These are phyloP conservation scores for Sinohyriopsis cumingii DNA, from an alignment of 2,888 invertebrate species.

Conservation along the genomic window DNA sequence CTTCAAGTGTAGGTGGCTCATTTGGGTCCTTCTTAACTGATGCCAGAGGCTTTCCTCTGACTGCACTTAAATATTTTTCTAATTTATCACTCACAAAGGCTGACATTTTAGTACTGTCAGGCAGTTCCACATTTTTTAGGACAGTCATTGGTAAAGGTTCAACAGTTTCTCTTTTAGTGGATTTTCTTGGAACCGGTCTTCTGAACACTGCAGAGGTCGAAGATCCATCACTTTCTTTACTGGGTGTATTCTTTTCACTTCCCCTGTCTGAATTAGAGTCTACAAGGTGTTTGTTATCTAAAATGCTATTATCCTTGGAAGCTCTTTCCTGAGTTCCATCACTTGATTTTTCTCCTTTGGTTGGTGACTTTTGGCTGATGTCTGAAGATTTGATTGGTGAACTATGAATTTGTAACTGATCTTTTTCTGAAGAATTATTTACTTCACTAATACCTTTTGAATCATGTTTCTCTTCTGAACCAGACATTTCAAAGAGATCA, in stretches of 20 bases:
- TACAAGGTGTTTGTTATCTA: too few species aligned
- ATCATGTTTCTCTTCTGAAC: conserved; percentile 9
- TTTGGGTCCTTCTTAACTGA: conserved; percentile 19
- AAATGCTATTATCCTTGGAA: conserved; percentile 4
- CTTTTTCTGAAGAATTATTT: conserved; percentile 8
- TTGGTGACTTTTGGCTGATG: conserved; percentile 3
- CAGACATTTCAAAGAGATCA: conserved; percentile 29
- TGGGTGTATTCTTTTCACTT: conserved; percentile 1
- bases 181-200: conserved; percentile 14
- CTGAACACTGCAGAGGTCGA: conserved; percentile 1
- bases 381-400: neutral
- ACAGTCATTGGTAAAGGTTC: conserved; percentile 50
- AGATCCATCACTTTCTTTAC: conserved; percentile 6
- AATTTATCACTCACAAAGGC: conserved; percentile 55
- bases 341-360: conserved; percentile 6
- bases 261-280: neutral
- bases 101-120: conserved; percentile 31
- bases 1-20: neutral
- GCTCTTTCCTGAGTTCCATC: conserved; percentile 14
- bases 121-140: conserved; percentile 38
- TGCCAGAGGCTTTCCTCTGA: conserved; percentile 5
- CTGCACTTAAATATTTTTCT: conserved; percentile 43
- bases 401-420: neutral
- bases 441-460: neutral
- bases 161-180: conserved; percentile 30